A percentile compares a stretch with the other conserved stretches of the same genome.
Conservation (phyloP, 1,140 invertebrate species). For the Colletes gigas region DNA sequence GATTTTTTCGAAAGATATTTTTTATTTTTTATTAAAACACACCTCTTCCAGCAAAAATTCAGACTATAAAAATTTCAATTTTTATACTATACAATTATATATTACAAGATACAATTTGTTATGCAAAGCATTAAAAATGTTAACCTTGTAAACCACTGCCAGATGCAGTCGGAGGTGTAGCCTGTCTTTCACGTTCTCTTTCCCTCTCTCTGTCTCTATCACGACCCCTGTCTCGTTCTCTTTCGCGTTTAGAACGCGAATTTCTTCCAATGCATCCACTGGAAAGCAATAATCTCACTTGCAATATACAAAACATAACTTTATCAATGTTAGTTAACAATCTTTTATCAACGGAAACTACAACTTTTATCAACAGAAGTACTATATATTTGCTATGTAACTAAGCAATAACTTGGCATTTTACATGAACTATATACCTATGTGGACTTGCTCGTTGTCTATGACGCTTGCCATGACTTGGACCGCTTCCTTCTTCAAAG, state of each 20-base stretch:
- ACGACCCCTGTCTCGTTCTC: conserved; percentile 74
- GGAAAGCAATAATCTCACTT: conserved; percentile 20
- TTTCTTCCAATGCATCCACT: conserved; percentile 71
- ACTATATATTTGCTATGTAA: background rate
- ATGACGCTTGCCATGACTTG: conserved; percentile 83
- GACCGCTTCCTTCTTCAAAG: conserved; percentile 79
- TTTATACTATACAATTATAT: no score
- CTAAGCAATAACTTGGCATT: background rate
- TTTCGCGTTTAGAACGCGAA: conserved; percentile 76
- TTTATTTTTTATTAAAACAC: background rate
- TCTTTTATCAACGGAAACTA: background rate
- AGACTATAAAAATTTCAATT: no score
- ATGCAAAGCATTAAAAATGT: background rate
- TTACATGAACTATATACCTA: conserved; percentile 70
- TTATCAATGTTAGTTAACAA: background rate
- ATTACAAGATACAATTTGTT: no score
- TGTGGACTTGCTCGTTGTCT: conserved; percentile 83
- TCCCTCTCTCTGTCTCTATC: conserved; percentile 75
- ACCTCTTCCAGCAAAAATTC: no score
- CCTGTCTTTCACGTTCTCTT: conserved; percentile 75
- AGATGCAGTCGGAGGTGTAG: conserved; percentile 75
- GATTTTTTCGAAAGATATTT: background rate
- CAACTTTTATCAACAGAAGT: background rate
- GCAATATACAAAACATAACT: background rate
- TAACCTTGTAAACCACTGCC: conserved; percentile 74